Percentiles rank a stretch among this genome's conserved stretches.
phyloP scores from a whole-genome alignment of 2,113 vertebrate genomes.

The Ornithorhynchus anatinus region DNA sequence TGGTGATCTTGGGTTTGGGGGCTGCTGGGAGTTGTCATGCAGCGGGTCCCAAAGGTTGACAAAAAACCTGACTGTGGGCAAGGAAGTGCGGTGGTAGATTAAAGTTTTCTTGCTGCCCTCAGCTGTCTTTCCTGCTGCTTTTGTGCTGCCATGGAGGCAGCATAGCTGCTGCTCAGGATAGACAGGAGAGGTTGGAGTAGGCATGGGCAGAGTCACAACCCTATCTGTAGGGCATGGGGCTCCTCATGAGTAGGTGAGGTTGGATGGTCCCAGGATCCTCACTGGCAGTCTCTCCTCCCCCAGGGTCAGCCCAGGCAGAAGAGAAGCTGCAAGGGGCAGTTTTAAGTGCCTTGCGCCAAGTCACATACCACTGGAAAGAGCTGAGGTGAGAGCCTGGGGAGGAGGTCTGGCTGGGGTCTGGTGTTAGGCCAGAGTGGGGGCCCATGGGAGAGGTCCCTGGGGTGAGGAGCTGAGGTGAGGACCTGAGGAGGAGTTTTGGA shows the following conservation, averaged over 20 bases:
- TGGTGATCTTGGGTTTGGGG: too few relatives aligned
- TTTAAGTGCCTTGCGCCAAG: slow-evolving; percentile 73
- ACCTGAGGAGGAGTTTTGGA: neutral
- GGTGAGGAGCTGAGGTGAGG: neutral
- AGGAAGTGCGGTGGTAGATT: too few relatives aligned
- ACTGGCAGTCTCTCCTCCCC: slow-evolving; percentile 11
- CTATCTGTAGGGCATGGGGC: neutral
- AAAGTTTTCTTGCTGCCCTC: too few relatives aligned
- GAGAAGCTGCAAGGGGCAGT: slow-evolving; percentile 71
- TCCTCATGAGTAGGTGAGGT: neutral
- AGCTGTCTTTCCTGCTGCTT: too few relatives aligned
- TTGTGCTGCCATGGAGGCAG: neutral
- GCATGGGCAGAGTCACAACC: neutral
- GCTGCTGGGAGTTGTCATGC: too few relatives aligned
- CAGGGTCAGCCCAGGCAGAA: slow-evolving; percentile 26
- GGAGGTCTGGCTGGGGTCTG: neutral
- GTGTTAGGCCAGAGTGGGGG: too few relatives aligned
- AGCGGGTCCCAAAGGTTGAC: too few relatives aligned
- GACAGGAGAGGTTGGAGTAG: neutral
- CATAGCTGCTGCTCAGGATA: neutral
- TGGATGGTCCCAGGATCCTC: neutral
- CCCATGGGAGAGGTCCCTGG: neutral
- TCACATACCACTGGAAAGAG: slow-evolving; percentile 81
- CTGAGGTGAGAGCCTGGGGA: slow-evolving; percentile 69
- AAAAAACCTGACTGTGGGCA: too few relatives aligned